Evolutionary conservation across 1,140 invertebrate genomes (phyloP).

Genomic region (Xylocopa sonorina): DNA sequence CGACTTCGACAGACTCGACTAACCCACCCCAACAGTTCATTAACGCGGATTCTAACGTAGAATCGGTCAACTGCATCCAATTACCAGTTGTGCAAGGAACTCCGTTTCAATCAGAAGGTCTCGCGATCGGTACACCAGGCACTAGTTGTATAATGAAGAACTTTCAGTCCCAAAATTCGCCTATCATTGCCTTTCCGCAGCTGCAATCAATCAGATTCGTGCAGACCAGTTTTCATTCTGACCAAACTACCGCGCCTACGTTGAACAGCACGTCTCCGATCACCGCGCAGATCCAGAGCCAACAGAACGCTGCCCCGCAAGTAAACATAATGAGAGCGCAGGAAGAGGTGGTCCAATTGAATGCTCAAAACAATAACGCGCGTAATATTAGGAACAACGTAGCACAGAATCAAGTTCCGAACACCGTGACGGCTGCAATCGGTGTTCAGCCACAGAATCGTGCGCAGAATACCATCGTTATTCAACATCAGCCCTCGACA

Average conservation of each 20-base stretch:
- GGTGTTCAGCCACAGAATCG: conserved; percentile 69
- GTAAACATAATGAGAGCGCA: conserved; percentile 72
- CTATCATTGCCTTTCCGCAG: conserved; percentile 78
- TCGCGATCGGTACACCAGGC: conserved; percentile 71
- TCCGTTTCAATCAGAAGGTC: conserved; percentile 72
- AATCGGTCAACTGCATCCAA: conserved; percentile 75
- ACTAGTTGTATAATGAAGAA: conserved; percentile 77
- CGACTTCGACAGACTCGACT: conserved; percentile 73
- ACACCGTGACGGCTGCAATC: conserved; percentile 59
- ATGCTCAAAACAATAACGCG: conserved; percentile 61
- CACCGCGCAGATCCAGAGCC: conserved; percentile 67
- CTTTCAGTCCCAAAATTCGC: conserved; percentile 75
- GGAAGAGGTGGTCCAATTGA: conserved; percentile 73
- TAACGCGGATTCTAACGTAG: conserved; percentile 67
- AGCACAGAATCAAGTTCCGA: conserved; percentile 60
- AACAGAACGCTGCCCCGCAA: conserved; percentile 67
- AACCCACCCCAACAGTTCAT: conserved; percentile 65
- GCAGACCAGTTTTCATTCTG: conserved; percentile 78
- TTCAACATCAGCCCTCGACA: conserved; percentile 71
- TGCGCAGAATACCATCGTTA: conserved; percentile 74
- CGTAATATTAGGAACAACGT: conserved; percentile 58
- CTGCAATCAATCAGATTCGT: conserved; percentile 79
- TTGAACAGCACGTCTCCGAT: conserved; percentile 65
- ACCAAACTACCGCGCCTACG: conserved; percentile 64
- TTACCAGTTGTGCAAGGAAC: conserved; percentile 73